Evolutionary conservation across 2,797 vertebrate species (phyloP).

Genomic region (Anas capensis): DNA sequence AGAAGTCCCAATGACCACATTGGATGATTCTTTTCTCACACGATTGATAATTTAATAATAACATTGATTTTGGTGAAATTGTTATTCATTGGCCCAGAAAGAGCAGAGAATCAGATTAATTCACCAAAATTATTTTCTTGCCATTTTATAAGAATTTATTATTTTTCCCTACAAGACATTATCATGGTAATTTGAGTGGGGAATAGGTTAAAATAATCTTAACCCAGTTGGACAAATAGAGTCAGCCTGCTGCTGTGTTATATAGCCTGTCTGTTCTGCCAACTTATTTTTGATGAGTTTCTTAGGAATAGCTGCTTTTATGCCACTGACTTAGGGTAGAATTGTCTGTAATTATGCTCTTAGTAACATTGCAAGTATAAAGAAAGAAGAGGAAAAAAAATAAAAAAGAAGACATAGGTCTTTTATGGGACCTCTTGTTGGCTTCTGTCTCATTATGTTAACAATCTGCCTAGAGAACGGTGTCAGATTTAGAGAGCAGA

Average conservation of each 20-base stretch:
- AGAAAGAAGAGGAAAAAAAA: slow-evolving; percentile 43
- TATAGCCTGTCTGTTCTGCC: slow-evolving; percentile 70
- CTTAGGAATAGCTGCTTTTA: slow-evolving; percentile 68
- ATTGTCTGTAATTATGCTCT: slow-evolving; percentile 75
- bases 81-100: not conserved
- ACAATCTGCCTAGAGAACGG: slow-evolving; percentile 79
- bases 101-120: slow-evolving; percentile 51
- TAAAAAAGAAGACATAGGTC: slow-evolving; percentile 24
- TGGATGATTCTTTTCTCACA: not conserved
- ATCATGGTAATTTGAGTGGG: slow-evolving; percentile 54
- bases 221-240: slow-evolving; percentile 52
- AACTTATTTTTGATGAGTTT: slow-evolving; percentile 68
- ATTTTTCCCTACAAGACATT: slow-evolving; percentile 55
- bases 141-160: slow-evolving; percentile 1
- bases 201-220: slow-evolving; percentile 71
- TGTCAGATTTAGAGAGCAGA: slow-evolving; percentile 81
- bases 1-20: not conserved
- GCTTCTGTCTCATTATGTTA: slow-evolving; percentile 82
- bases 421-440: slow-evolving; percentile 74
- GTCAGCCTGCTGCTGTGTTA: slow-evolving; percentile 48
- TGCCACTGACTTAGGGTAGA: slow-evolving; percentile 60
- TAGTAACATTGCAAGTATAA: slow-evolving; percentile 74
- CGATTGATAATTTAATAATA: not conserved
- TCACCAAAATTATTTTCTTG: slow-evolving; percentile 31
- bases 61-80: slow-evolving; percentile 13